A percentile compares a stretch with the other conserved stretches of the same genome.
These are phyloP conservation scores for Chironomus riparius DNA, from an alignment of 2,888 invertebrate species.

Conservation along the genomic window DNA sequence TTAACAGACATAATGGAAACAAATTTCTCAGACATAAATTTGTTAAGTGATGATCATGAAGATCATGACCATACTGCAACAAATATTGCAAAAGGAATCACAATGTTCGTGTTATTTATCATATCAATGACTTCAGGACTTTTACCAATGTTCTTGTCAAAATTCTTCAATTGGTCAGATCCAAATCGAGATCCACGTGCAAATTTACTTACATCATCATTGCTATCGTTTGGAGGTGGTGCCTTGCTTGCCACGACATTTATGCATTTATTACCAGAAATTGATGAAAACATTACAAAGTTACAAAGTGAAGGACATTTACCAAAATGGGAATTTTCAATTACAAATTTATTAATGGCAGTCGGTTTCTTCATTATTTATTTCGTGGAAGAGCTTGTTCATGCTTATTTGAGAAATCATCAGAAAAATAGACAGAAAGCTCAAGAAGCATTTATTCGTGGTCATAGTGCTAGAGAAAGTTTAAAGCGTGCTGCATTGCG, in stretches of 20 bases:
- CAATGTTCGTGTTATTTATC: conserved; percentile 67
- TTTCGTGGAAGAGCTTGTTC: conserved; percentile 70
- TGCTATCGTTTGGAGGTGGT: conserved; percentile 77
- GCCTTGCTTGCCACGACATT: conserved; percentile 74
- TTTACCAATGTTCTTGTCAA: conserved; percentile 60
- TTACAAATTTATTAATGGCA: conserved; percentile 65
- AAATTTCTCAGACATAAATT: conserved; percentile 45
- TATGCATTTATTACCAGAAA: conserved; percentile 71
- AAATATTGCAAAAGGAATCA: conserved; percentile 62
- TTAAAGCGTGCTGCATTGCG: conserved; percentile 30
- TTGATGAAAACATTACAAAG: conserved; percentile 56
- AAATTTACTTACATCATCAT: conserved; percentile 45
- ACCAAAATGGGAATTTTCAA: conserved; percentile 49
- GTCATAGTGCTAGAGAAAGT: conserved; percentile 37
- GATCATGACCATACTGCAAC: conserved; percentile 43
- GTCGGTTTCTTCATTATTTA: conserved; percentile 68
- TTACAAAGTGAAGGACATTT: conserved; percentile 46
- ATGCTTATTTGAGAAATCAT: conserved; percentile 53
- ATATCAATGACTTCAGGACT: conserved; percentile 69
- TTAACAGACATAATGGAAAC: not conserved
- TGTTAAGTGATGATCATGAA: conserved; percentile 28
- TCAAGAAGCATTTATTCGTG: conserved; percentile 37
- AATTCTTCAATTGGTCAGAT: conserved; percentile 55
- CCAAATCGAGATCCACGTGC: conserved; percentile 31
- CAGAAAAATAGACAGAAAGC: conserved; percentile 35